phyloP scores from a whole-genome alignment of 2,888 invertebrate species.

The Drosophila mimica region DNA sequence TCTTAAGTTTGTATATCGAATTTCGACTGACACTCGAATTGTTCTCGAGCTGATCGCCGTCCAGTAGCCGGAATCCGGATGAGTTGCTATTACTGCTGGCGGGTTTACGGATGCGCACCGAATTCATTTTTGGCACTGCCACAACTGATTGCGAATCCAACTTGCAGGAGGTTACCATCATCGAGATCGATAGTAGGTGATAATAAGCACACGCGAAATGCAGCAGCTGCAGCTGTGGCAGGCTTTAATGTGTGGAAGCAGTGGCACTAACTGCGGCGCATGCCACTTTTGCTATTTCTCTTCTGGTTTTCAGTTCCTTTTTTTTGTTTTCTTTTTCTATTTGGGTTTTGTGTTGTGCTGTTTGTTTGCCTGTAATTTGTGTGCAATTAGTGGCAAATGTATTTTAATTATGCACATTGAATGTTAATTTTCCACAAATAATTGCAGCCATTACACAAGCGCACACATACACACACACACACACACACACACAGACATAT shows the following conservation, averaged over 20 bases:
- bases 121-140: slow-evolving; percentile 83
- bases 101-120: slow-evolving; percentile 76
- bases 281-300: slow-evolving; percentile 25
- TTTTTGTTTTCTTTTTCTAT: slow-evolving; percentile 22
- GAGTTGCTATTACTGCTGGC: slow-evolving; percentile 82
- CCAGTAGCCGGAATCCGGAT: slow-evolving; percentile 84
- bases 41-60: slow-evolving; percentile 84
- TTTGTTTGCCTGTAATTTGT: slow-evolving; percentile 52
- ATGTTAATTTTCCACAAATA: slow-evolving; percentile 73
- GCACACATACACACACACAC: slow-evolving; percentile 36
- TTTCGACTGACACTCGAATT: slow-evolving; percentile 86
- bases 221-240: slow-evolving; percentile 6
- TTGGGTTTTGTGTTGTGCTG: slow-evolving; percentile 8
- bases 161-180: slow-evolving; percentile 85
- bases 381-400: slow-evolving; percentile 76
- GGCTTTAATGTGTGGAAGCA: not conserved
- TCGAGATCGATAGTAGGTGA: slow-evolving; percentile 35
- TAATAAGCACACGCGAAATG: slow-evolving; percentile 37
- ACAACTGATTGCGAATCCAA: slow-evolving; percentile 82
- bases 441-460: slow-evolving; percentile 51
- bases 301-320: slow-evolving; percentile 25
- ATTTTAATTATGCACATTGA: slow-evolving; percentile 76
- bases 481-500: slow-evolving; percentile 14
- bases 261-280: slow-evolving; percentile 29
- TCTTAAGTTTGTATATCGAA: slow-evolving; percentile 92